Conservation (phyloP, 2,113 vertebrate species). For the Tetraodon nigroviridis region DNA sequence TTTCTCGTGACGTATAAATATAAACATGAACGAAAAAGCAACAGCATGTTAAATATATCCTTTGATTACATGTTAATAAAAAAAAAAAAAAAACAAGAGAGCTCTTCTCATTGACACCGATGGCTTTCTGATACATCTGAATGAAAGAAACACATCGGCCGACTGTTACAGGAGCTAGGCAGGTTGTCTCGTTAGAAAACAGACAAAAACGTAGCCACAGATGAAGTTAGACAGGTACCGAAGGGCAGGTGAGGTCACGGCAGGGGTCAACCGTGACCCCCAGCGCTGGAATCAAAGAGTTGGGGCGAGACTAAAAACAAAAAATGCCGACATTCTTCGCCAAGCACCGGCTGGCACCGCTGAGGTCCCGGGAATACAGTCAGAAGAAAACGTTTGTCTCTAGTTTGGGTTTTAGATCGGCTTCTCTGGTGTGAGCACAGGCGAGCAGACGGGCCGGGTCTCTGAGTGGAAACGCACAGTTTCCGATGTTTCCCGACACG, state of each 20-base stretch:
- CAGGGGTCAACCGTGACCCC: slow-evolving; percentile 72
- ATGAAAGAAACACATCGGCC: slow-evolving; percentile 35
- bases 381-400: slow-evolving; percentile 70
- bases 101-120: slow-evolving; percentile 62
- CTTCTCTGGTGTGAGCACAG: background rate
- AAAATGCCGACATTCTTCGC: slow-evolving; percentile 72
- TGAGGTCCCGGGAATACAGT: slow-evolving; percentile 77
- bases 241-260: slow-evolving; percentile 64
- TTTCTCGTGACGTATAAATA: slow-evolving; percentile 41
- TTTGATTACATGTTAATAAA: slow-evolving; percentile 58
- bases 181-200: slow-evolving; percentile 86
- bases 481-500: background rate
- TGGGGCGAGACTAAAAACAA: background rate
- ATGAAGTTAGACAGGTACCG: slow-evolving; percentile 78
- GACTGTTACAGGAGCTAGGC: slow-evolving; percentile 73
- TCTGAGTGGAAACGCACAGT: too few species aligned
- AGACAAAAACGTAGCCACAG: slow-evolving; percentile 76
- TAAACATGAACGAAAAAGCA: slow-evolving; percentile 48
- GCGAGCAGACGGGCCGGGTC: too few species aligned
- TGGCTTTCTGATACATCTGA: slow-evolving; percentile 48
- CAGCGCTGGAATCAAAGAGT: slow-evolving; percentile 32
- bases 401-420: too few species aligned
- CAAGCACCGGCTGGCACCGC: slow-evolving; percentile 72
- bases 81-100: slow-evolving; percentile 57
- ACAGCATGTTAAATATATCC: slow-evolving; percentile 70